Conservation (phyloP, 1,140 invertebrate genomes). For the Penaeus japonicus region DNA sequence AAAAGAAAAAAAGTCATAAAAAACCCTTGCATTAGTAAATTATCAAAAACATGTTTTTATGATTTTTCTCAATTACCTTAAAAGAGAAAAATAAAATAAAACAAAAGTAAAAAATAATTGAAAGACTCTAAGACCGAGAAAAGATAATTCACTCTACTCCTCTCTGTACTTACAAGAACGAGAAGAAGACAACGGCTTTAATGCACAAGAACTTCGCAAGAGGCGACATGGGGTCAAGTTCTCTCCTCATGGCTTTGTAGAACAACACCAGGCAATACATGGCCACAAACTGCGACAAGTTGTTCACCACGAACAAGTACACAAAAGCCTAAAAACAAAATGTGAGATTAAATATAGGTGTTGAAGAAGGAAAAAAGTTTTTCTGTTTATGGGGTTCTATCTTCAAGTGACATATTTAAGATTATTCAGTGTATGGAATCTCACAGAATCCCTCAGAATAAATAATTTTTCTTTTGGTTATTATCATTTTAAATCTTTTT, state of each 20-base stretch:
- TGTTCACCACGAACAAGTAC: constrained; percentile 90
- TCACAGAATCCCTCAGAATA: no score
- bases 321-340: constrained; percentile 74
- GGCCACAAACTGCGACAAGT: constrained; percentile 93
- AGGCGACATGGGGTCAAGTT: constrained; percentile 90
- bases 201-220: constrained; percentile 97
- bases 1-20: background rate
- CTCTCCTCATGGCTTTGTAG: constrained; percentile 86
- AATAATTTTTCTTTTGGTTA: no score
- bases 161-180: constrained; percentile 97
- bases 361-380: background rate
- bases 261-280: constrained; percentile 97
- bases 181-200: constrained; percentile 97
- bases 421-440: no score
- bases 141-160: no score
- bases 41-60: no score
- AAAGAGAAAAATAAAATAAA: background rate
- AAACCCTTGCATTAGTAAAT: no score
- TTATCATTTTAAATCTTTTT: no score
- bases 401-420: no score
- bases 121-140: background rate
- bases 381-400: no score
- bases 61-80: no score
- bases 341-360: background rate
- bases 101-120: background rate